phyloP scores from a whole-genome alignment of 2,797 vertebrate species.

The Nannoperca australis region DNA sequence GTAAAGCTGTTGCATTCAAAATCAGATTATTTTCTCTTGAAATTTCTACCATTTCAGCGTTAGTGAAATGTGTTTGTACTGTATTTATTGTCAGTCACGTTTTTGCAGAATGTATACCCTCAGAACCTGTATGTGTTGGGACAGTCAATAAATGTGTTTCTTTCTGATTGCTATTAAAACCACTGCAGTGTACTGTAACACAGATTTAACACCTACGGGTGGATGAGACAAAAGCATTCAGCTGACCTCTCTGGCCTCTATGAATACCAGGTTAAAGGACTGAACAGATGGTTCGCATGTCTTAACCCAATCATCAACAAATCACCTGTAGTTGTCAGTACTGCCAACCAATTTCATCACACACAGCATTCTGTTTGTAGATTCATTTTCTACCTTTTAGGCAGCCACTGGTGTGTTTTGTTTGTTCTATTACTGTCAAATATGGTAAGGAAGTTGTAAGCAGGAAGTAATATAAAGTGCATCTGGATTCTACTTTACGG shows the following conservation, averaged over 20 bases:
- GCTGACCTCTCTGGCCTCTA: background rate
- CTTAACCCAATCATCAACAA: background rate
- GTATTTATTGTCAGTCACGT: slow-evolving; percentile 8
- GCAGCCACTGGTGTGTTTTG: background rate
- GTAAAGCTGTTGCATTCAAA: slow-evolving; percentile 9
- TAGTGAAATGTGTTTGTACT: slow-evolving; percentile 16
- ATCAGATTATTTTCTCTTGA: background rate
- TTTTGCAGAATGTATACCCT: background rate
- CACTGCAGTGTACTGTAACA: slow-evolving; percentile 9
- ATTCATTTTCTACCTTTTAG: background rate
- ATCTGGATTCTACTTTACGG: background rate
- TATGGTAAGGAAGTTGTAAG: background rate
- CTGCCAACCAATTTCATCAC: background rate
- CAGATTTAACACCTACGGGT: background rate
- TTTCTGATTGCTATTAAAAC: background rate
- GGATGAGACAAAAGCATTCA: background rate
- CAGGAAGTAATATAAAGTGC: background rate
- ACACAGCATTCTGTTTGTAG: background rate
- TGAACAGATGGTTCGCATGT: slow-evolving; percentile 4
- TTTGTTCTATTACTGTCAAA: too few relatives aligned
- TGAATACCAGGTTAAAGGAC: background rate
- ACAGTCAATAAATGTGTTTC: background rate
- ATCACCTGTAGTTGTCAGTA: background rate
- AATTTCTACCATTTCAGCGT: background rate
- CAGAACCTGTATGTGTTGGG: slow-evolving; percentile 5